Evolutionary conservation across 2,113 vertebrate genomes (phyloP).

Genomic region (western clawed frog (Xenopus tropicalis)): UCB_Xtro_10.0 CM004450.2:63717501-63718000

Average conservation of each 20-base stretch:
- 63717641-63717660: background rate
- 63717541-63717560: background rate
- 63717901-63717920: slow-evolving; percentile 62
- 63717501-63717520: no score
- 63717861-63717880: slow-evolving; percentile 54
- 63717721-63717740: slow-evolving; percentile 46
- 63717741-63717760: slow-evolving; percentile 49
- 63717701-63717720: slow-evolving; percentile 33
- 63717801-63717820: slow-evolving; percentile 51
- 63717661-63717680: background rate
- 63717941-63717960: slow-evolving; percentile 7
- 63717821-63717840: slow-evolving; percentile 60
- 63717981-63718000: slow-evolving; percentile 30
- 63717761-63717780: slow-evolving; percentile 58
- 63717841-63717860: slow-evolving; percentile 54
- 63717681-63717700: slow-evolving; percentile 1
- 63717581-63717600: background rate
- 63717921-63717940: slow-evolving; percentile 5
- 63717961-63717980: slow-evolving; percentile 40
- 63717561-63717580: background rate
- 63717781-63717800: slow-evolving; percentile 54
- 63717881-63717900: slow-evolving; percentile 59
- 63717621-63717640: background rate
- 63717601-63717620: background rate
- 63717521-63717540: no score